Conservation (phyloP, 2,113 vertebrate genomes). For the Oenanthe oenanthe region DNA sequence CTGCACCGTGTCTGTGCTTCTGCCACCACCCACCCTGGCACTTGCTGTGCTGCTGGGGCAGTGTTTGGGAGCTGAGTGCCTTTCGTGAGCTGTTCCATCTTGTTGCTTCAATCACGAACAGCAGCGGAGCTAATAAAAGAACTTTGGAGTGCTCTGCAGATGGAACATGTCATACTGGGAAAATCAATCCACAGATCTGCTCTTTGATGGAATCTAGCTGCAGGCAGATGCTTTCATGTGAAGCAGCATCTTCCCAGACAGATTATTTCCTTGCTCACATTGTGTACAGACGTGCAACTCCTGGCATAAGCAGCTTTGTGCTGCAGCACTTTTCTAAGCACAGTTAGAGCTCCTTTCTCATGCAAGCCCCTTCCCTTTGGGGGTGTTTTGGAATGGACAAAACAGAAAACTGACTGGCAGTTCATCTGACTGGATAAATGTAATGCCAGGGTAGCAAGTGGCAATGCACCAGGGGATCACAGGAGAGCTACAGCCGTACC, state of each 20-base stretch:
- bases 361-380: neutral
- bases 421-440: neutral
- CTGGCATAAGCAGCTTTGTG: neutral
- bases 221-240: conserved; percentile 57
- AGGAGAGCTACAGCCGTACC: neutral
- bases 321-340: neutral
- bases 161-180: conserved; percentile 29
- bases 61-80: neutral
- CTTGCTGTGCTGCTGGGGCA: neutral
- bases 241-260: conserved; percentile 42
- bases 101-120: neutral
- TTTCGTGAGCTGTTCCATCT: neutral
- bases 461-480: neutral
- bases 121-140: neutral
- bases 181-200: conserved; percentile 50
- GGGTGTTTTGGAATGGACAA: neutral
- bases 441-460: neutral
- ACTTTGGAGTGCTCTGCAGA: conserved; percentile 17
- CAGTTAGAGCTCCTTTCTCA: neutral
- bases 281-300: neutral
- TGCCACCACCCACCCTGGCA: neutral
- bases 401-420: neutral
- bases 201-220: conserved; percentile 58
- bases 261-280: conserved; percentile 26
- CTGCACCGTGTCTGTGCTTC: neutral